phyloP scores from a whole-genome alignment of 30 jellyfish, hydroid and myxozoan genomes.

The Aurelia aurita complex sp. Pacific region DNA sequence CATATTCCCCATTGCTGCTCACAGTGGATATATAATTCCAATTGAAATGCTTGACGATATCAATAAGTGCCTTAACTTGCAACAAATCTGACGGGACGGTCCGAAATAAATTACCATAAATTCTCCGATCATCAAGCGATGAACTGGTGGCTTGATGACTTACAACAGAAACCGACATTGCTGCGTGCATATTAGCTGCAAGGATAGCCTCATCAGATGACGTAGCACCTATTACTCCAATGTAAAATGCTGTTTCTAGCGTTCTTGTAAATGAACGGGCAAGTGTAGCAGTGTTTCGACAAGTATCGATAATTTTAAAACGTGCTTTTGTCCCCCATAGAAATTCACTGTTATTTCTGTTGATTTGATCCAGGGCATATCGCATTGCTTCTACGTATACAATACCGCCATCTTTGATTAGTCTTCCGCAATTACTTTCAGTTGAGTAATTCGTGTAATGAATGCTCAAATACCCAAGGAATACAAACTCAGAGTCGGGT shows the following conservation, averaged over 20 bases:
- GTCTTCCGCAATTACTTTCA: slow-evolving; percentile 7
- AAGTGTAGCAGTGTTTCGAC: slow-evolving; percentile 7
- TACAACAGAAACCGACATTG: background rate
- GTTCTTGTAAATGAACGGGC: background rate
- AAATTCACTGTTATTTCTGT: slow-evolving; percentile 4
- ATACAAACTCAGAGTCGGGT: background rate
- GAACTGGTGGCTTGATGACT: slow-evolving; percentile 25
- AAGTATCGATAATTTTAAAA: background rate
- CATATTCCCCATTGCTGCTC: slow-evolving; percentile 30
- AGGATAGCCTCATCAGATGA: slow-evolving; percentile 6
- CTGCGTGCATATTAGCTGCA: background rate
- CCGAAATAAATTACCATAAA: slow-evolving; percentile 29
- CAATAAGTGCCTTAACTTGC: slow-evolving; percentile 35
- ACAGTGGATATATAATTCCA: slow-evolving; percentile 65
- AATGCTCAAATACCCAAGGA: background rate
- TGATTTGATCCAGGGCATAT: background rate
- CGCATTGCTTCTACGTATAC: slow-evolving; percentile 21
- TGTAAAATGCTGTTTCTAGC: background rate
- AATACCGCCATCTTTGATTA: slow-evolving; percentile 5
- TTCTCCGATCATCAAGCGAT: background rate
- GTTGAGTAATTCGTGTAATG: background rate
- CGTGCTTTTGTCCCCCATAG: background rate
- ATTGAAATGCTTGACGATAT: slow-evolving; percentile 35
- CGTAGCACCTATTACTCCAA: slow-evolving; percentile 15
- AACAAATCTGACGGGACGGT: slow-evolving; percentile 29